Evolutionary conservation across 2,888 invertebrate genomes (phyloP), one percentile per base, ranked within the genome.

Genomic region (Idaea aversata): DNA sequence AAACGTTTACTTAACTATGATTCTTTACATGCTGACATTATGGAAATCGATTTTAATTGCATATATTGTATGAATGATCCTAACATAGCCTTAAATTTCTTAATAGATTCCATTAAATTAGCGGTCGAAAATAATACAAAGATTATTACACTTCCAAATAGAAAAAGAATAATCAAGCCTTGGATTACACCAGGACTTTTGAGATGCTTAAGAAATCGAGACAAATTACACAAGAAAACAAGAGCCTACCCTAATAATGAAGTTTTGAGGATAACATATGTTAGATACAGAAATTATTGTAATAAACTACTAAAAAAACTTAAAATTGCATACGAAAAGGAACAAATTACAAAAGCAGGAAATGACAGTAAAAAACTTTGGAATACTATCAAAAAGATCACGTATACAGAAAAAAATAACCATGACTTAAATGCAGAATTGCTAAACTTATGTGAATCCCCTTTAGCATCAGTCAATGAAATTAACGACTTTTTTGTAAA

Each of bases 181-280:
- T 70, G 70, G 68, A 65, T 70, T 0, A 68, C 70, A 3, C 63
- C 61, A 0, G 68, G 70, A 0, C 63, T 70, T 62, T 25, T 70
- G n/a, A n/a, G 59, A 15, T 70, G 70, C 34, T 68, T 70, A 4
- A 64, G 58, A 62, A 65, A 70, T 47, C 61, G 70, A 47, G 64
- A 67, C 58, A 70, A 64, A 34, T 15, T 70, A 25, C 67, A 70
- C 47, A 47, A 62, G 25, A 57, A 69, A 10, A n/a, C 15, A 15
- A 61, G 34, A 57, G 2, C 5, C n/a, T 65, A 69, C 16, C 67
- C 64, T 16, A 57, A 58, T 13, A 68, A 68, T 35, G 35, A 63
- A 36, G 16, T 38, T 6, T 36, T 35, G 15, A 63, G 38, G 61
- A 59, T 62, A 10, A 68, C 64, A 16, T 71, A 64, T 16, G 67